Evolutionary conservation across 2,797 vertebrate species (phyloP).

Genomic region (Poecile montanus): DNA sequence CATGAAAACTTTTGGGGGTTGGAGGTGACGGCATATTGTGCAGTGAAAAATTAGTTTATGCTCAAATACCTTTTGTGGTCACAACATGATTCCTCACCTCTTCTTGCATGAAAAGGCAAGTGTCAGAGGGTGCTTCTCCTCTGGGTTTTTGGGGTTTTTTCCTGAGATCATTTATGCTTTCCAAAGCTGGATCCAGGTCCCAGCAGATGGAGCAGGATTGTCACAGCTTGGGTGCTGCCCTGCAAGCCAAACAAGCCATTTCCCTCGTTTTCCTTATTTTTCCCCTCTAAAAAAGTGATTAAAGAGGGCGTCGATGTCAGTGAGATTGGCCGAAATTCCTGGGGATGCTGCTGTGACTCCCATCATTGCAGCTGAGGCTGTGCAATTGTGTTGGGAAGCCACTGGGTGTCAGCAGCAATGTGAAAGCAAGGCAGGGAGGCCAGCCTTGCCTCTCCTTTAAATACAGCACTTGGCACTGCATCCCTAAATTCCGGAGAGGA

Average conservation of each 20-base stretch:
- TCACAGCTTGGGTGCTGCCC: rapidly evolving
- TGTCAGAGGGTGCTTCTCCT: neutral
- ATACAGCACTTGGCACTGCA: rapidly evolving
- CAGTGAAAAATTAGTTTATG: constrained; percentile 23
- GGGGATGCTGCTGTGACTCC: neutral
- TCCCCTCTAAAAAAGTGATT: neutral
- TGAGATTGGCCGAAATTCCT: neutral
- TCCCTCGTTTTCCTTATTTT: neutral
- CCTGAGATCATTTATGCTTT: neutral
- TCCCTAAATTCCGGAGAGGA: neutral
- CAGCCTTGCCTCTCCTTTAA: neutral
- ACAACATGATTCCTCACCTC: neutral
- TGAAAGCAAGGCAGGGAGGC: neutral
- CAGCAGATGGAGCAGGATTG: rapidly evolving
- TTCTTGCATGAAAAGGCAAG: neutral
- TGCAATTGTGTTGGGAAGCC: neutral
- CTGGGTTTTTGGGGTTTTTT: neutral
- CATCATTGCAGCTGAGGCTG: rapidly evolving
- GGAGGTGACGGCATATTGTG: neutral
- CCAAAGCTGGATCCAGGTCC: neutral
- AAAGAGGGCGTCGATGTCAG: rapidly evolving
- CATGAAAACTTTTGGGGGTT: neutral
- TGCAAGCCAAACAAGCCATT: neutral
- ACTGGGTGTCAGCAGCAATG: constrained; percentile 76
- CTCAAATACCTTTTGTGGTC: neutral